Conservation (phyloP, 2,797 vertebrate genomes). For the Spatula clypeata region DNA sequence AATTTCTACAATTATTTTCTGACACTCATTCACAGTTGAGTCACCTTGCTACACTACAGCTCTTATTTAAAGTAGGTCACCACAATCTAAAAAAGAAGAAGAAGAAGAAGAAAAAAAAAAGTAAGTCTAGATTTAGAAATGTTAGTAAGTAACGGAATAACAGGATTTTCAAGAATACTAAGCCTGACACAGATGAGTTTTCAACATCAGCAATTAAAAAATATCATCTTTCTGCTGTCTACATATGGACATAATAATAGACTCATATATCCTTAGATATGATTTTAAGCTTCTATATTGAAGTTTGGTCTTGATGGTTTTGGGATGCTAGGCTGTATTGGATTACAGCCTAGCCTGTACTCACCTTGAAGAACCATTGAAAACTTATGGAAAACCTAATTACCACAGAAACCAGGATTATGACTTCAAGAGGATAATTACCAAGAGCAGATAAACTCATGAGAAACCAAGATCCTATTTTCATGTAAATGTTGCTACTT, state of each 20-base stretch:
- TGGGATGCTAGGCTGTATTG: neutral
- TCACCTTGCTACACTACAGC: neutral
- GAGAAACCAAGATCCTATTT: constrained; percentile 46
- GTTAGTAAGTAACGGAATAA: neutral
- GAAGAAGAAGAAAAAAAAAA: neutral
- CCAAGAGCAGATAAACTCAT: constrained; percentile 29
- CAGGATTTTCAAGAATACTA: neutral
- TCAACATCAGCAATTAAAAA: neutral
- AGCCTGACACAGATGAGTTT: neutral
- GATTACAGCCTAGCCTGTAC: neutral
- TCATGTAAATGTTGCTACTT: constrained; percentile 54
- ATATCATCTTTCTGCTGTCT: neutral
- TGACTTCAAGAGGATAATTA: constrained; percentile 47
- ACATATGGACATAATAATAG: neutral
- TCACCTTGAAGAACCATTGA: constrained; percentile 14
- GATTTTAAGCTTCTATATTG: neutral
- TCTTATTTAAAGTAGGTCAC: constrained; percentile 31
- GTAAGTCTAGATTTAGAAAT: neutral
- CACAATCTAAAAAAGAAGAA: neutral
- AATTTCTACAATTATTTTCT: neutral
- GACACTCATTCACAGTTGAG: neutral
- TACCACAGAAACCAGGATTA: constrained; percentile 30
- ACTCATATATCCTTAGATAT: neutral
- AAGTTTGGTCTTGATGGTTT: neutral
- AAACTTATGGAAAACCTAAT: constrained; percentile 42